Conservation (phyloP, 2,888 invertebrate species). For the Oligia strigilis region DNA sequence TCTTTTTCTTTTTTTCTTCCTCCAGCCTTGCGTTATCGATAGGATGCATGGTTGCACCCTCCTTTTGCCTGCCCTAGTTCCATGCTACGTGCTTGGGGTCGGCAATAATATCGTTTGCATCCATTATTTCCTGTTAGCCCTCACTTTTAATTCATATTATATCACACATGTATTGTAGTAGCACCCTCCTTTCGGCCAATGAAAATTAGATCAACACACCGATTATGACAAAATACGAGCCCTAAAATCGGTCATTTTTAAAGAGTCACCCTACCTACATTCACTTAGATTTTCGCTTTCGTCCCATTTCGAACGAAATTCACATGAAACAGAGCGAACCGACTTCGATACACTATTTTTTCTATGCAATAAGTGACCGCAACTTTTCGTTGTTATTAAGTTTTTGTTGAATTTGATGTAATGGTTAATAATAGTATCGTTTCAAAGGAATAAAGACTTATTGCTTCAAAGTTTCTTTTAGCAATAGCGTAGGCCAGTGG, state of each 20-base stretch:
- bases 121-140: too few relatives aligned
- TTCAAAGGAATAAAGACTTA: constrained; percentile 28
- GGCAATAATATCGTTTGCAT: background rate
- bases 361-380: constrained; percentile 50
- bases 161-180: background rate
- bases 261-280: constrained; percentile 39
- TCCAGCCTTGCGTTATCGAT: background rate
- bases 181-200: background rate
- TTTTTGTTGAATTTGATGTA: constrained; percentile 37
- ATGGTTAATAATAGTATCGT: constrained; percentile 40
- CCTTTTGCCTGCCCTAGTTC: background rate
- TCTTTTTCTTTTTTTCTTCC: too few relatives aligned
- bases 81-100: background rate
- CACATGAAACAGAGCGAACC: constrained; percentile 62
- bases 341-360: constrained; percentile 49
- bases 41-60: background rate
- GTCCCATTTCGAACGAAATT: constrained; percentile 48
- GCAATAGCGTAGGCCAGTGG: constrained; percentile 16
- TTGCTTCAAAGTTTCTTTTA: constrained; percentile 10
- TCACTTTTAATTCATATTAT: background rate
- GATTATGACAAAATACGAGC: background rate
- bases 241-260: too few relatives aligned
- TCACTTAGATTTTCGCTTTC: constrained; percentile 57
- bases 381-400: constrained; percentile 26
- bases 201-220: too few relatives aligned